Base-by-base conservation (phyloP, 2,797 vertebrate species). In the Sphenopsis melanotis region DNA sequence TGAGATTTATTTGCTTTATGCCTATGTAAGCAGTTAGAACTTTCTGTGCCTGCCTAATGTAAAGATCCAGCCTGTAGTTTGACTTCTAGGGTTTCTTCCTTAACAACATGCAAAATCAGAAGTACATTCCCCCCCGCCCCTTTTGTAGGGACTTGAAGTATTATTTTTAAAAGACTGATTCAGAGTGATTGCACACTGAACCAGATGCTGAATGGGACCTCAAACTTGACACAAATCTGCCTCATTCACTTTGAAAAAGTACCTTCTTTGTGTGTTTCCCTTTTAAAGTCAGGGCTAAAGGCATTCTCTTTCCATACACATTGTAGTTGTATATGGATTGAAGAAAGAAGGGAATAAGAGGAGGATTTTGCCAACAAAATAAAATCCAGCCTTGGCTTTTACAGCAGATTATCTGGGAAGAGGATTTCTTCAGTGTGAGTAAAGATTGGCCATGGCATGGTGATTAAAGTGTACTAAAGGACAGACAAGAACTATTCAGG, bases 201-300 rank as follows among this genome's bases (percentile, higher is more conserved):
- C 57, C 7, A 12, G 37, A 65, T 83, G 68, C 53, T 0, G 21
- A 96, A 68, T 34, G 41, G 57, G 41, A 94, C 79, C 82, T 93
- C 57, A 91, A 83, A 91, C 1, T 3, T 94, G 85, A 76, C 72
- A 90, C 29, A 93, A 55, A 83, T 91, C 72, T 94, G 46, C 39
- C 50, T 90, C 36, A 34, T 61, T 86, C 61, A 32, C 72, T 93
- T 94, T 90, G 79, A 86, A 78, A 86, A 88, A 71, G 30, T 29
- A 34, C 66, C 75, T 53, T 80, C 81, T 81, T 83, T 86, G 53
- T 61, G n/a, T 39, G 15, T 86, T 83, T 83, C 76, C 42, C 65
- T 91, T 95, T 88, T 83, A 61, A 93, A 90, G 44, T 61, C 39
- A 50, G 89, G 46, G 24, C 59, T 91, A 72, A 92, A 94, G 71